A percentile compares a stretch with the other conserved stretches of the same genome.
Evolutionary conservation across 2,797 vertebrate genomes (phyloP).

Genomic region (Enteromius anoplus): DNA sequence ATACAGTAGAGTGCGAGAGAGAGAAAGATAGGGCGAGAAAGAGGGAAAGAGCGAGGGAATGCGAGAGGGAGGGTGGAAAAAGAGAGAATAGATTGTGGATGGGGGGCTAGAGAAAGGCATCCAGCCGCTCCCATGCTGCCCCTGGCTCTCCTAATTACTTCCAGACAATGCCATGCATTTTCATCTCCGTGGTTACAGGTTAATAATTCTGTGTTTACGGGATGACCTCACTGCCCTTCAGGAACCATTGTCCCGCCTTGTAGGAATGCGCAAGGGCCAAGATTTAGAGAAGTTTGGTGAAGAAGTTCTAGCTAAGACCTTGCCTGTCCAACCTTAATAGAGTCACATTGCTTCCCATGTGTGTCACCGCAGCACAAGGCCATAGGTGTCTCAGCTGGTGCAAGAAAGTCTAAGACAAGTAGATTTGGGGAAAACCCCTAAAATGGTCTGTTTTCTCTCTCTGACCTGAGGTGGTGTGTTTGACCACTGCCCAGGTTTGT

Average conservation of each 20-base stretch:
- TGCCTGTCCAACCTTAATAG: conserved; percentile 5
- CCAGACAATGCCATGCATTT: conserved; percentile 79
- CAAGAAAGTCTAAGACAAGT: conserved; percentile 48
- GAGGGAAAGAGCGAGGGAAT: conserved; percentile 24
- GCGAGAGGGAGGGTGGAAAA: conserved; percentile 30
- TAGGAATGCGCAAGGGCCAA: conserved; percentile 31
- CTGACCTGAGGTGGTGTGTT: conserved; percentile 9
- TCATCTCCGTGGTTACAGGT: conserved; percentile 79
- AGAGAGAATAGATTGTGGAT: conserved; percentile 43
- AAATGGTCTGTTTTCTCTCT: conserved; percentile 19
- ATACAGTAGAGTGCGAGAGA: conserved; percentile 46
- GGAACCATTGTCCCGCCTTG: conserved; percentile 50
- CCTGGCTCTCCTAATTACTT: conserved; percentile 79
- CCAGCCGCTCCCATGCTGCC: conserved; percentile 75
- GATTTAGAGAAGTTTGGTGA: neutral
- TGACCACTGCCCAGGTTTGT: conserved; percentile 37
- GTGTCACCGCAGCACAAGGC: conserved; percentile 24
- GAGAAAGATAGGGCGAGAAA: conserved; percentile 22
- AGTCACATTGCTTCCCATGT: conserved; percentile 16
- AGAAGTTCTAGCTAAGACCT: neutral
- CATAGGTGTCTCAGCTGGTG: conserved; percentile 51
- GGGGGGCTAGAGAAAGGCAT: conserved; percentile 74
- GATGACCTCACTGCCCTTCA: conserved; percentile 63
- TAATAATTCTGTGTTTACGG: conserved; percentile 73
- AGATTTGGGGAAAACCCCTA: conserved; percentile 50